phyloP scores from a whole-genome alignment of 1,140 invertebrate species.

The Prorops nasuta region DNA sequence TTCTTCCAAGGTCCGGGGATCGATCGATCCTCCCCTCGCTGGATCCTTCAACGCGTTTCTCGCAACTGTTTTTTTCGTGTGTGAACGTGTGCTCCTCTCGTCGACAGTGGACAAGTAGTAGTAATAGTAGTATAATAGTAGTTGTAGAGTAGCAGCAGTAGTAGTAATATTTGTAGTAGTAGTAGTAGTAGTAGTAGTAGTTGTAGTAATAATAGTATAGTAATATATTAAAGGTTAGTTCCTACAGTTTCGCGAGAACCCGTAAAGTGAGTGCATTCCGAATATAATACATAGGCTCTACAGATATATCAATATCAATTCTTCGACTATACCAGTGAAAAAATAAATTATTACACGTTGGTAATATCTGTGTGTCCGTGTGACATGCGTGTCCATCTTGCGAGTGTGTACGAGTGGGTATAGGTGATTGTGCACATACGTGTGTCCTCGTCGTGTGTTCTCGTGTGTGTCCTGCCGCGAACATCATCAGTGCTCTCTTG shows the following conservation, averaged over 20 bases:
- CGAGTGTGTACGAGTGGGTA: conserved; percentile 7
- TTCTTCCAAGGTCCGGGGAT: no score
- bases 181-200: no score
- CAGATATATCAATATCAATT: conserved; percentile 54
- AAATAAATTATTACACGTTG: conserved; percentile 58
- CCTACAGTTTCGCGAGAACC: conserved; percentile 34
- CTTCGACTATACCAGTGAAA: conserved; percentile 56
- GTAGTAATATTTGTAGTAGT: no score
- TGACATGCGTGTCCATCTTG: conserved; percentile 5
- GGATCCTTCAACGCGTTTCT: background rate
- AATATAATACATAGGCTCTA: conserved; percentile 57
- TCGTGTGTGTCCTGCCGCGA: no score
- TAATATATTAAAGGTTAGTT: no score
- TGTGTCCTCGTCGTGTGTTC: no score
- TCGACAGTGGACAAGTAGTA: conserved; percentile 3
- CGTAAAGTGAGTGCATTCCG: conserved; percentile 50
- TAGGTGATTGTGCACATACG: conserved; percentile 4
- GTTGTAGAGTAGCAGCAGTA: no score
- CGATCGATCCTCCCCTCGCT: background rate
- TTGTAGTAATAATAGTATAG: no score
- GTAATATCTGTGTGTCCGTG: conserved; percentile 40
- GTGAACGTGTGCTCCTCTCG: conserved; percentile 8
- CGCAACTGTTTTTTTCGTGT: conserved; percentile 10
- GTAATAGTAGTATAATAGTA: no score
- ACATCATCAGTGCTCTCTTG: no score